Percentiles rank a stretch among this genome's conserved stretches.
Evolutionary conservation across 2,113 vertebrate genomes (phyloP).

Genomic region (Eupsittula cactorum): DNA sequence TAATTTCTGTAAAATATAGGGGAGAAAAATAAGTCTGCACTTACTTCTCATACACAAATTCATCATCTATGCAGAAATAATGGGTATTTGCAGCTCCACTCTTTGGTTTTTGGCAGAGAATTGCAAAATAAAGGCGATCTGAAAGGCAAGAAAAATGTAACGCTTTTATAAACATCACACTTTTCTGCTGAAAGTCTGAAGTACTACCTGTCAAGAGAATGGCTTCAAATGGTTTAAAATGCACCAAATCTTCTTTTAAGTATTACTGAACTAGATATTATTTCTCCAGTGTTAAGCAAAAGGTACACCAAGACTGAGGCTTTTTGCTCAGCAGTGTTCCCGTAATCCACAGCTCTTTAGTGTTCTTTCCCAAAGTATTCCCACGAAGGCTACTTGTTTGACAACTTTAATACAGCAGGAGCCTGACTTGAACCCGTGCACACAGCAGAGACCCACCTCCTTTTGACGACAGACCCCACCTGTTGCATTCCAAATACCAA

Average conservation of each 20-base stretch:
- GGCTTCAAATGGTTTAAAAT: background rate
- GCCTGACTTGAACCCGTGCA: background rate
- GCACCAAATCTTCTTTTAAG: background rate
- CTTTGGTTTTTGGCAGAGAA: constrained; percentile 91
- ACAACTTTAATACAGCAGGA: background rate
- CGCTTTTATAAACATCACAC: background rate
- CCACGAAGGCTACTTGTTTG: background rate
- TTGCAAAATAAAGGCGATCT: constrained; percentile 97
- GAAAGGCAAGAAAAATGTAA: constrained; percentile 67
- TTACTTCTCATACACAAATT: constrained; percentile 97
- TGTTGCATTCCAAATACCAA: background rate
- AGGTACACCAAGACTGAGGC: background rate
- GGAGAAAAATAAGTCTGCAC: constrained; percentile 37
- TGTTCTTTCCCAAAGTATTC: background rate
- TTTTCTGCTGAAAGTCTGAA: background rate
- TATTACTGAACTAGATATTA: background rate
- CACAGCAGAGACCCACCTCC: background rate
- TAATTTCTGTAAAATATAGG: background rate
- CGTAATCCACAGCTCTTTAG: background rate
- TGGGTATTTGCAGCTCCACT: constrained; percentile 87
- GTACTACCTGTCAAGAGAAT: background rate
- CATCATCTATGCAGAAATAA: constrained; percentile 96
- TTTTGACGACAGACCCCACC: background rate
- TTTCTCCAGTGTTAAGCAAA: background rate
- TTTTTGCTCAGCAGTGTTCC: background rate